Base-by-base conservation (phyloP, 1,140 invertebrate species). In the Orchesella cincta region DNA sequence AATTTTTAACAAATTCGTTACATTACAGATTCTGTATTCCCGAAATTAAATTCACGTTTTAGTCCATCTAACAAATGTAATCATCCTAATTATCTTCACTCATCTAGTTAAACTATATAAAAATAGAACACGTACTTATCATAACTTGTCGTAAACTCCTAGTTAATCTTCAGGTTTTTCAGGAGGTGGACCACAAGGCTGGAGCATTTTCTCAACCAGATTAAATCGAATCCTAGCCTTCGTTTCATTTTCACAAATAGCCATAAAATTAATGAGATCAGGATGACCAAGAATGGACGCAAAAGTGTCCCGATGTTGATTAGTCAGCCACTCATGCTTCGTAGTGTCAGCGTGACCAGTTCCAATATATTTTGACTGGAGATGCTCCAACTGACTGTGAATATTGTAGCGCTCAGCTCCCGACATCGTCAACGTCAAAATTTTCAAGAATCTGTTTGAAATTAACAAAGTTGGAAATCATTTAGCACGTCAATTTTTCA, bases 281-380 rank as follows among this genome's bases (percentile, higher is more conserved):
- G 93, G 94, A 86, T 99, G 97, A 0, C 94, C 97, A 87, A 98
- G 91, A 83, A 97, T 98, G 74, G 96, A 98, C 77, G 95, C 93
- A 82, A 92, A 94, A 0, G 95, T 97, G 84, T 99, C 98, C 76
- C 98, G 86, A 84, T 99, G 97, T 84, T 95, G 93, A 88, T 96
- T 98, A 39, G 96, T 94, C 31, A 98, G 83, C 97, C 97, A 99
- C 86, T 99, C 97, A 85, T 93, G 94, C 86, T 96, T 95, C 0
- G 92, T 92, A 0, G 95, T 97, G 82, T 98, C 97, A 0, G 97
- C 95, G 85, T 99, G 97, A 26, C 97, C 97, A 1, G 97, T 98
- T 20, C 97, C 97, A 79, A 99, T 98, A 83, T 99, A 99, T 87
- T 99, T 99, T 28, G 96, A 98, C 85, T 99, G 97, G 20, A 99